phyloP scores from a whole-genome alignment of 1,140 invertebrate species.

The Musca domestica region DNA sequence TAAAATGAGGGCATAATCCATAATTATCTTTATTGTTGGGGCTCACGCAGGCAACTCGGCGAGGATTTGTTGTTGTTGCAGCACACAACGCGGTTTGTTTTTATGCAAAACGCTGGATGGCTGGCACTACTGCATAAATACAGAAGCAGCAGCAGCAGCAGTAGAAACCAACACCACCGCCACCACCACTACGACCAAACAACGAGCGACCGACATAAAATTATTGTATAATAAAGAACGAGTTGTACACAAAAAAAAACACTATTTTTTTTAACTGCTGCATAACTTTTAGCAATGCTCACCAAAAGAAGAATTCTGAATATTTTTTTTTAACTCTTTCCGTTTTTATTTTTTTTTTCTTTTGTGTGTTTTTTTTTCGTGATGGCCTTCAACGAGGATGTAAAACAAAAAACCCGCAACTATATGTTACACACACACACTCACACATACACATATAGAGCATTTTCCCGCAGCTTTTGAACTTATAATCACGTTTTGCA shows the following conservation, averaged over 20 bases:
- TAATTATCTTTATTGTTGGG: conserved; percentile 13
- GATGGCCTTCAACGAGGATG: no score
- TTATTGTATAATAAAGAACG: background rate
- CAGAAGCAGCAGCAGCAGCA: background rate
- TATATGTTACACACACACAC: no score
- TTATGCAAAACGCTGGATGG: no score
- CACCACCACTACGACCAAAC: background rate
- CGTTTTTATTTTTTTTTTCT: no score
- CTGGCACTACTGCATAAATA: background rate
- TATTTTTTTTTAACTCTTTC: no score
- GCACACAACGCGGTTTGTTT: background rate
- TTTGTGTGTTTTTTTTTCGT: no score
- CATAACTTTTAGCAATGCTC: background rate
- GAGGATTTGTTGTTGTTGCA: background rate
- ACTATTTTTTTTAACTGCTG: background rate
- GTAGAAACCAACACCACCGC: background rate
- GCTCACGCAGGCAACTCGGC: background rate
- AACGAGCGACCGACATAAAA: background rate
- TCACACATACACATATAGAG: no score
- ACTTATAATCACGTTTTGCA: no score
- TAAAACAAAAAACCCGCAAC: no score
- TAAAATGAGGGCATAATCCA: conserved; percentile 27
- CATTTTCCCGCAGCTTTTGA: no score
- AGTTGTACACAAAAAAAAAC: background rate
- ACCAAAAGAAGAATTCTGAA: background rate